These are phyloP conservation scores for Andrena praecox DNA, from an alignment of 2,888 invertebrate genomes.

Conservation along the genomic window DNA sequence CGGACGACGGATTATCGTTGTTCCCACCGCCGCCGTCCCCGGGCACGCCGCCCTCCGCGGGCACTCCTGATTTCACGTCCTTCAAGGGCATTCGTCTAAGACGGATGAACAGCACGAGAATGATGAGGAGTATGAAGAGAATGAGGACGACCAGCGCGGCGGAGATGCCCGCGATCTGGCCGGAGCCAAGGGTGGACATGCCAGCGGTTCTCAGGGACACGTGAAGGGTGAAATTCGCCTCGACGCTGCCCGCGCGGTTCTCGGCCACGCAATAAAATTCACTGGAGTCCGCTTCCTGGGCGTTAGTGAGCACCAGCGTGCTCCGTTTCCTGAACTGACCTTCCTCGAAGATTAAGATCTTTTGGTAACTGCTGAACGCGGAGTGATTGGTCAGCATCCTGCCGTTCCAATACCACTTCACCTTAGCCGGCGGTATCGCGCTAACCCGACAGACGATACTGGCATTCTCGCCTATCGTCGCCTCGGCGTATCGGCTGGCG, in stretches of 20 bases:
- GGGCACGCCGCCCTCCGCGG: constrained; percentile 85
- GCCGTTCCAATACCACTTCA: constrained; percentile 96
- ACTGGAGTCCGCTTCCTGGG: constrained; percentile 92
- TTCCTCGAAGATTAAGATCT: constrained; percentile 91
- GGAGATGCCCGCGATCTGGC: constrained; percentile 94
- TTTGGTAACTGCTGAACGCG: constrained; percentile 92
- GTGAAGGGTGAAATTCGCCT: constrained; percentile 95
- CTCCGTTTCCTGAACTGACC: constrained; percentile 92
- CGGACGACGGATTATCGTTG: constrained; percentile 66
- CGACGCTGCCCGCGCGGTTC: constrained; percentile 94
- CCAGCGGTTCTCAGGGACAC: constrained; percentile 92
- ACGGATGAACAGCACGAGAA: constrained; percentile 91
- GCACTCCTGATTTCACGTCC: constrained; percentile 90
- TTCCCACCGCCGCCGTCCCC: constrained; percentile 80
- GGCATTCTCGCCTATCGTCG: constrained; percentile 93
- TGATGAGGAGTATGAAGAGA: constrained; percentile 90
- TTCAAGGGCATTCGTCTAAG: constrained; percentile 90
- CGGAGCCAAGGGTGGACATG: constrained; percentile 92
- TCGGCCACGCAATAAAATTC: constrained; percentile 96
- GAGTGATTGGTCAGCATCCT: constrained; percentile 91
- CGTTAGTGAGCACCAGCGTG: constrained; percentile 91
- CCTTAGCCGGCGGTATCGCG: constrained; percentile 92
- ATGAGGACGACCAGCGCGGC: constrained; percentile 93
- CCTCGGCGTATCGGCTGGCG: constrained; percentile 91
- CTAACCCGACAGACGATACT: constrained; percentile 93